phyloP scores from a whole-genome alignment of 2,113 vertebrate species.

The Pelusios castaneus region DNA sequence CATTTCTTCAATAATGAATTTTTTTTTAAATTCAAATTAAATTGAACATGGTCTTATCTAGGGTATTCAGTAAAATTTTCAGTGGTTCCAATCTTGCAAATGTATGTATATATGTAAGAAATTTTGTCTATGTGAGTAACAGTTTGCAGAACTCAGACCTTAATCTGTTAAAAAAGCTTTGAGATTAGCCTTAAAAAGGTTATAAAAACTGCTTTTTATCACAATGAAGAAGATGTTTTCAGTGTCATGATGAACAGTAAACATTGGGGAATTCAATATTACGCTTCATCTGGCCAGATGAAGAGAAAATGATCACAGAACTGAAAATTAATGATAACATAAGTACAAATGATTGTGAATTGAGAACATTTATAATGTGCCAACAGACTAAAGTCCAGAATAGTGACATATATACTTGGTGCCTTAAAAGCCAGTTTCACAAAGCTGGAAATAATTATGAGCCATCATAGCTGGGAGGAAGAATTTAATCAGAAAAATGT shows the following conservation, averaged over 20 bases:
- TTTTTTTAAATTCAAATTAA: neutral
- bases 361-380: neutral
- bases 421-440: too few species aligned
- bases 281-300: neutral
- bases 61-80: neutral
- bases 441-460: too few species aligned
- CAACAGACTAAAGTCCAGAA: neutral
- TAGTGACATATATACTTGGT: neutral
- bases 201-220: neutral
- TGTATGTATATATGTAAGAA: fast-evolving
- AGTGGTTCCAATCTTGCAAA: neutral
- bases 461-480: too few species aligned
- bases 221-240: neutral
- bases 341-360: neutral
- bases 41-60: neutral
- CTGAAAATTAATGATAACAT: neutral
- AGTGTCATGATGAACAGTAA: neutral
- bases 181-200: neutral
- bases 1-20: neutral
- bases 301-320: neutral
- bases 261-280: neutral
- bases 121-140: neutral
- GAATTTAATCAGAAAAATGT: too few species aligned
- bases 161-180: neutral
- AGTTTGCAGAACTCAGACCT: neutral